Evolutionary conservation across 2,888 invertebrate species (phyloP).

Genomic region (Archips crataeganus): DNA sequence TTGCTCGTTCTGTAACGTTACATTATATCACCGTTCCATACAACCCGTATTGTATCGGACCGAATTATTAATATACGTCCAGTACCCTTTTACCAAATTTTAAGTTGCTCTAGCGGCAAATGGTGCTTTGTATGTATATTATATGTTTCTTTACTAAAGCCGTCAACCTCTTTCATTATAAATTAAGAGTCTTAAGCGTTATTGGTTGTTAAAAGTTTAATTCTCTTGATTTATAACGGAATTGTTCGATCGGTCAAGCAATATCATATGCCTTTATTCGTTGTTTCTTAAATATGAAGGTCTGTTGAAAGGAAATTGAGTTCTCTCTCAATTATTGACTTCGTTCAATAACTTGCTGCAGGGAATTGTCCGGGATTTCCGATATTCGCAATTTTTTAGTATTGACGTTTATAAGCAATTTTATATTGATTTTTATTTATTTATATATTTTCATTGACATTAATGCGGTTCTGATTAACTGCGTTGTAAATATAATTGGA

Average conservation of each 20-base stretch:
- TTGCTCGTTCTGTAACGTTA: conserved; percentile 52
- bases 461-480: conserved; percentile 36
- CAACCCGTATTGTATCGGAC: conserved; percentile 65
- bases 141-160: conserved; percentile 51
- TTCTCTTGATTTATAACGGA: conserved; percentile 27
- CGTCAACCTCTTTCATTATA: conserved; percentile 23
- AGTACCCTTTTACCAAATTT: conserved; percentile 52
- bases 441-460: conserved; percentile 42
- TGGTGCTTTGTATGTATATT: conserved; percentile 75
- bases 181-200: conserved; percentile 34
- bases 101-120: conserved; percentile 74
- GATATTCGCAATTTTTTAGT: conserved; percentile 39
- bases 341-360: conserved; percentile 42
- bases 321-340: conserved; percentile 64
- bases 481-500: conserved; percentile 74
- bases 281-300: conserved; percentile 50
- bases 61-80: conserved; percentile 72
- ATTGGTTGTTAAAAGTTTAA: conserved; percentile 13
- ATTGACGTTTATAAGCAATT: conserved; percentile 26
- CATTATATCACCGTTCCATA: conserved; percentile 49
- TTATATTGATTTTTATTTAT: conserved; percentile 29
- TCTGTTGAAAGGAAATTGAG: conserved; percentile 55
- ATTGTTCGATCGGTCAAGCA: conserved; percentile 56
- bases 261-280: conserved; percentile 58
- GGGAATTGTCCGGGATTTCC: conserved; percentile 25